A percentile compares a stretch with the other conserved stretches of the same genome.
phyloP scores from a whole-genome alignment of 1,140 invertebrate genomes.

The Nylanderia fulva region DNA sequence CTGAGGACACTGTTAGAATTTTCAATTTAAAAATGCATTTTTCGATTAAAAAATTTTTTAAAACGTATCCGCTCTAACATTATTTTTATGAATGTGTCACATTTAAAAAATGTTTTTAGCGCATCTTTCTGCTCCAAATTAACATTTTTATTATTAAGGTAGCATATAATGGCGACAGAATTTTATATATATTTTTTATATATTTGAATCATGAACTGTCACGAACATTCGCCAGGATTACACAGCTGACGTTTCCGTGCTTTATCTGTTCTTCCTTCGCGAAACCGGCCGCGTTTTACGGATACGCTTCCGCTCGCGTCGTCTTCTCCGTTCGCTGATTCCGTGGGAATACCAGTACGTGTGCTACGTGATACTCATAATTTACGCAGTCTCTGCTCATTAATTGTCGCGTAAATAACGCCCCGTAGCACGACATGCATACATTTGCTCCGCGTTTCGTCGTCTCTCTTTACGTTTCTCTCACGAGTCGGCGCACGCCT shows the following conservation, averaged over 20 bases:
- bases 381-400: constrained; percentile 53
- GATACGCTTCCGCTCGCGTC: constrained; percentile 14
- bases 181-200: background rate
- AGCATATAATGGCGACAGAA: background rate
- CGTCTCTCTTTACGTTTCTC: background rate
- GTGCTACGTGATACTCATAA: constrained; percentile 46
- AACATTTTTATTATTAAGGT: constrained; percentile 1
- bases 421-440: constrained; percentile 51
- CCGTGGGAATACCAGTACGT: constrained; percentile 25
- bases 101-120: background rate
- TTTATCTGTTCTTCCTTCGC: background rate
- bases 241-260: background rate
- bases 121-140: background rate
- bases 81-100: background rate
- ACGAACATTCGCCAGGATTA: constrained; percentile 10
- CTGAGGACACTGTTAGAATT: background rate
- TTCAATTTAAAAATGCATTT: background rate
- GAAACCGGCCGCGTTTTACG: constrained; percentile 5
- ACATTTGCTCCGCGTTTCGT: constrained; percentile 31
- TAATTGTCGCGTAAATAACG: constrained; percentile 68
- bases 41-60: no score
- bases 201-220: background rate
- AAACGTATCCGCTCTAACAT: background rate
- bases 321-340: background rate
- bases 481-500: background rate